A percentile compares a stretch with the other conserved stretches of the same genome.
phyloP scores from a whole-genome alignment of 2,113 vertebrate genomes.

The Apteryx mantelli region DNA sequence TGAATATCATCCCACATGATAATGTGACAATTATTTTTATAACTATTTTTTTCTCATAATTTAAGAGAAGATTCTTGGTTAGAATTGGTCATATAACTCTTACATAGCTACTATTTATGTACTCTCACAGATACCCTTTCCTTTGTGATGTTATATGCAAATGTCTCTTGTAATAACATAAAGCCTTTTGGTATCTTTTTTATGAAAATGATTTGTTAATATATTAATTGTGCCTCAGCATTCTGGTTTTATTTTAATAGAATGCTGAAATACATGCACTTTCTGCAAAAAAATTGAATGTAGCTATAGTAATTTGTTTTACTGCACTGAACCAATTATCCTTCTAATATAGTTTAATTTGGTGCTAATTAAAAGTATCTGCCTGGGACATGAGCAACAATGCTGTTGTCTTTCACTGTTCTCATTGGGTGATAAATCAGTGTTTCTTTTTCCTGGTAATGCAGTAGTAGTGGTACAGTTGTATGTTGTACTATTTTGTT shows the following conservation, averaged over 20 bases:
- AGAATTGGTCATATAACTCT: not conserved
- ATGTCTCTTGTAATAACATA: not conserved
- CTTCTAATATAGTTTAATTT: not conserved
- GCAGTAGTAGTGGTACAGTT: not conserved
- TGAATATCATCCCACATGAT: not conserved
- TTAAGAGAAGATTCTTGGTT: not conserved
- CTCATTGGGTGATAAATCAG: constrained; percentile 18
- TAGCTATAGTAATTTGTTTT: not conserved
- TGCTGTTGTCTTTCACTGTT: not conserved
- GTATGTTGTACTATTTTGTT: not conserved
- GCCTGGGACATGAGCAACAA: not conserved
- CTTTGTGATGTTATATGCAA: not conserved
- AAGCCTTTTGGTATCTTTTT: not conserved
- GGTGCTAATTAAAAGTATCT: not conserved
- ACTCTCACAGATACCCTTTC: not conserved
- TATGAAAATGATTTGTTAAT: not conserved
- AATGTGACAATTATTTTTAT: not conserved
- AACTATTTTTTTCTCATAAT: not conserved
- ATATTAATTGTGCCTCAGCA: not conserved
- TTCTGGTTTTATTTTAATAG: not conserved
- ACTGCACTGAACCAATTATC: not conserved
- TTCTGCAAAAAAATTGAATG: not conserved
- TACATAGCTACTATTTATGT: not conserved
- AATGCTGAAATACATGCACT: not conserved
- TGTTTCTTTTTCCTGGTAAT: not conserved